Percentiles rank a stretch among this genome's conserved stretches.
Evolutionary conservation across 1,140 invertebrate genomes (phyloP).

Genomic region (Plodia interpunctella): DNA sequence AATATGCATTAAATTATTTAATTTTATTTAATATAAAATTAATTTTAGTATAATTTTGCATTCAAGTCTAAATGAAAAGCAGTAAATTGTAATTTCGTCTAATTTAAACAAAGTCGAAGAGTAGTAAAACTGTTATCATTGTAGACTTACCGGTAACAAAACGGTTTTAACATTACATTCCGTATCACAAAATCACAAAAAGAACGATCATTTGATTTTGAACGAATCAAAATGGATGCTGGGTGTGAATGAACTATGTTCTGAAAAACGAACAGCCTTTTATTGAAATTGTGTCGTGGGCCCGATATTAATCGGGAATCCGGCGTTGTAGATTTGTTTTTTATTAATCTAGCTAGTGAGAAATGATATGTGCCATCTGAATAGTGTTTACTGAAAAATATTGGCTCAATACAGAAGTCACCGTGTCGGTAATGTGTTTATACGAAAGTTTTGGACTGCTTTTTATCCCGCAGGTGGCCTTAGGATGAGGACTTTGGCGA

Average conservation of each 20-base stretch:
- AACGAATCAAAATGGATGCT: slow-evolving; percentile 79
- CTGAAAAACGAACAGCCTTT: slow-evolving; percentile 77
- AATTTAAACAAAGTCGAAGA: too few relatives aligned
- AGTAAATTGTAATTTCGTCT: too few relatives aligned
- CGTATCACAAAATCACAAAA: slow-evolving; percentile 51
- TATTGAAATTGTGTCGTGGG: slow-evolving; percentile 73
- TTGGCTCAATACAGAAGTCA: slow-evolving; percentile 55
- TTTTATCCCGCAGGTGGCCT: slow-evolving; percentile 62
- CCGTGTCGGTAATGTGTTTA: slow-evolving; percentile 73
- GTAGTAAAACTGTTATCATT: too few relatives aligned
- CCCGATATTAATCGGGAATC: slow-evolving; percentile 67
- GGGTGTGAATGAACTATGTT: slow-evolving; percentile 78
- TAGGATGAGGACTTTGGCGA: slow-evolving; percentile 70
- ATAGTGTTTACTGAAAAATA: slow-evolving; percentile 26
- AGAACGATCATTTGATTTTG: slow-evolving; percentile 75
- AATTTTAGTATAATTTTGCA: too few relatives aligned
- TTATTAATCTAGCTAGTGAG: slow-evolving; percentile 52
- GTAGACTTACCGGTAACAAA: slow-evolving; percentile 23
- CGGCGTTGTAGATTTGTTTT: slow-evolving; percentile 60
- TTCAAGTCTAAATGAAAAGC: too few relatives aligned
- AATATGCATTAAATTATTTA: too few relatives aligned
- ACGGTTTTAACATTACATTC: slow-evolving; percentile 53
- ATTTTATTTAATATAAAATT: too few relatives aligned
- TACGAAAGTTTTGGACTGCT: slow-evolving; percentile 57
- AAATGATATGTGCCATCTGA: slow-evolving; percentile 43